Evolutionary conservation across 2,888 invertebrate genomes (phyloP), one percentile per base, ranked within the genome.

Genomic region (Diabrotica balteata): DNA sequence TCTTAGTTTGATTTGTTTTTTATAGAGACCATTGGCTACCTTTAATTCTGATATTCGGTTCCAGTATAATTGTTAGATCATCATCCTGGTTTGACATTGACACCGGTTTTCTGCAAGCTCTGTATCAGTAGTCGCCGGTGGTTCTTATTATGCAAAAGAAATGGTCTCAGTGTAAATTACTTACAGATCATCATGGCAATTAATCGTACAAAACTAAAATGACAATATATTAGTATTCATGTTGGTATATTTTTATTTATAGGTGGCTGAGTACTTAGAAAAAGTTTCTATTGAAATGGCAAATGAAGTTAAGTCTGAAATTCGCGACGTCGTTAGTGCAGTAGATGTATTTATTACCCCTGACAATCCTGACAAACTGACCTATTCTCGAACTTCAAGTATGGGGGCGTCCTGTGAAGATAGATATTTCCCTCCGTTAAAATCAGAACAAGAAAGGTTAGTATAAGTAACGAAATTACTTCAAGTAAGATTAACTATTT

Each of bases 251-350:
- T 5, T 47, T 11, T 53, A 54, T 45, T 63, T 59, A 1, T 50
- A 72, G 72, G 91, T 93, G 54, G 91, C 92, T 0, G 91, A 92
- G 79, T 93, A 92, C 81, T 83, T 93, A 58, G 91, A 92, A 87
- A 92, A 92, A 72, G 90, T 91, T 80, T 92, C 92, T 0, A 89
- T 88, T 79, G 90, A 92, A 80, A 92, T 93, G 90, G 91, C 92
- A 8, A 91, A 91, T 61, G 92, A 93, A 84, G 90, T 93, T 22
- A 93, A 92, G 80, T 90, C 90, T 7, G 92, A 92, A 81, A 92
- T 92, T 71, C 86, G 91, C 58, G 91, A 91, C 80, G 90, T 90
- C 83, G 90, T 90, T 1, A 90, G 86, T 80, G 90, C 91, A 55
- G 92, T 93, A 3, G 92, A 92, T 74, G 91, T 83, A 7, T 84